Conservation (phyloP, 2,797 vertebrate genomes). For the Sebastes nivosus region DNA sequence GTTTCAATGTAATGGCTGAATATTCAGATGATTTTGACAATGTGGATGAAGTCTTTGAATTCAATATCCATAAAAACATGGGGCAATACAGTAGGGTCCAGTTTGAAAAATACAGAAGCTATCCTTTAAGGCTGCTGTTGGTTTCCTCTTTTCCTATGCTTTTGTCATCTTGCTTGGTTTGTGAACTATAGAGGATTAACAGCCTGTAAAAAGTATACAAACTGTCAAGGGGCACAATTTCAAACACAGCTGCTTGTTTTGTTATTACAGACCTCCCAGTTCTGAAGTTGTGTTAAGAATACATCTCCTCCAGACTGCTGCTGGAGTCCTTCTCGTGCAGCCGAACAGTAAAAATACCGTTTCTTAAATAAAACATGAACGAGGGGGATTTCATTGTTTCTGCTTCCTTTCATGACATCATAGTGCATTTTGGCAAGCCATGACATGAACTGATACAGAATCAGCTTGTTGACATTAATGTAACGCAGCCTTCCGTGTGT, state of each 20-base stretch:
- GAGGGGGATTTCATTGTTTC: conserved; percentile 1
- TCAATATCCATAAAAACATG: too few species aligned
- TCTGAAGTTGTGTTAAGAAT: conserved; percentile 15
- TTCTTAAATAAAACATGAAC: conserved; percentile 35
- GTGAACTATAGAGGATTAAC: conserved; percentile 47
- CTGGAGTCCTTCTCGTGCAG: neutral
- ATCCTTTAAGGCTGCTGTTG: neutral
- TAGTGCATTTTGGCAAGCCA: conserved; percentile 9
- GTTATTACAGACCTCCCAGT: conserved; percentile 34
- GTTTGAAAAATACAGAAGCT: too few species aligned
- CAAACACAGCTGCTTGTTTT: conserved; percentile 62
- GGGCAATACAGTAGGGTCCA: too few species aligned
- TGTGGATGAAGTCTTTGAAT: too few species aligned
- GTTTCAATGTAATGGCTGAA: too few species aligned
- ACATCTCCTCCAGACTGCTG: conserved; percentile 4
- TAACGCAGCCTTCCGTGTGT: neutral
- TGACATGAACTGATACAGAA: neutral
- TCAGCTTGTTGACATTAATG: neutral
- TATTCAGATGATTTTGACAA: too few species aligned
- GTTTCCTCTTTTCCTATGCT: conserved; percentile 10
- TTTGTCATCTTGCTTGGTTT: conserved; percentile 14
- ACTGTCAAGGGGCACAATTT: conserved; percentile 53
- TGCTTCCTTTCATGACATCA: conserved; percentile 22
- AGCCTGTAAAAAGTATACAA: conserved; percentile 50
- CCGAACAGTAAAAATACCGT: conserved; percentile 21